Base-by-base conservation (phyloP, 2,888 invertebrate species). In the Hypena proboscidalis region DNA sequence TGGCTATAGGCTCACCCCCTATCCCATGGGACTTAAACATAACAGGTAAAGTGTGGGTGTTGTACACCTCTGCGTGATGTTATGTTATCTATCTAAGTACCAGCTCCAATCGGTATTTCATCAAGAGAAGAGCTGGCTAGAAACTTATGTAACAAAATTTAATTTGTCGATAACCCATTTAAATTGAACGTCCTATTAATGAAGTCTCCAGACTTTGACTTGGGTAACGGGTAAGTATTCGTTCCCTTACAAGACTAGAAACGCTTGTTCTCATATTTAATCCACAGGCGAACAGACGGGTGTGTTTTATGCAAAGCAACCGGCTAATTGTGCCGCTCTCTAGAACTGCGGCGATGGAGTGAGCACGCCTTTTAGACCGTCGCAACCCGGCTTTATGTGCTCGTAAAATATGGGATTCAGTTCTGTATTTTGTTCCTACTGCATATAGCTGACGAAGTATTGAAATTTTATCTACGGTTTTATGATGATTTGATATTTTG, bases 281-380 rank as follows among this genome's bases (percentile, higher is more conserved):
- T 21, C 59, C 68, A 50, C 58, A 22, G 37, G 29, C 42, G 25
- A 49, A 50, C 42, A 50, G 56, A 51, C 67, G 70, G 67, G 57
- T 70, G 74, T 77, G 71, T 80, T 81, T 80, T 80, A 83, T 83
- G 82, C 77, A 81, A 83, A 84, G 74, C 72, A 76, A 74, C 74
- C 65, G 56, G 74, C 80, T 84, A 83, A 85, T 84, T 83, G 80
- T 79, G 66, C 77, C 68, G 72, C 74, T 77, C 61, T 63, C 64
- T 49, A 64, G 74, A 72, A 68, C 64, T 71, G 77, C 69, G 68
- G 74, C 67, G 61, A 69, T 60, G 69, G 69, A 69, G 69, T 58
- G 67, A 68, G 68, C 64, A 68, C 67, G 74, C 74, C 70, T 77
- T 73, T 69, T 70, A 59, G 47, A 70, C 67, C 51, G 49, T 51